Conservation (phyloP, 2,888 invertebrate species). For the Ashinkailepas kermadecensis region DNA sequence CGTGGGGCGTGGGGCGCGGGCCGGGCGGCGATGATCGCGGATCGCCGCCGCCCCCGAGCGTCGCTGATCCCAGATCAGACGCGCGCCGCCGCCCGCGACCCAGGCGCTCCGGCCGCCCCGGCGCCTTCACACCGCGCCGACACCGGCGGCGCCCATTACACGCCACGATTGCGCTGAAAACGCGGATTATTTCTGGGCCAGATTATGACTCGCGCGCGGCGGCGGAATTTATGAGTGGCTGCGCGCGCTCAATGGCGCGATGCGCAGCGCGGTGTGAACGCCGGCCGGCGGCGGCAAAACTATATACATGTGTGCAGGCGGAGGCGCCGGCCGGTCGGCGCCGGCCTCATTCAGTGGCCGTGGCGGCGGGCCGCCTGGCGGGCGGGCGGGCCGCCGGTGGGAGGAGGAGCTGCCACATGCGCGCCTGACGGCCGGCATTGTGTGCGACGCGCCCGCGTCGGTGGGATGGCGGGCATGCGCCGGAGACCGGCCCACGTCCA, state of each 20-base stretch:
- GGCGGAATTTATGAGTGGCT: constrained; percentile 12
- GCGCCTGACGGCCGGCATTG: too few relatives aligned
- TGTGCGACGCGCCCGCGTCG: too few relatives aligned
- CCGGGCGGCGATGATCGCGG: not conserved
- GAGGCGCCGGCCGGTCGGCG: too few relatives aligned
- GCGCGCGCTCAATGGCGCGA: not conserved
- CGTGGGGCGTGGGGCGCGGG: too few relatives aligned
- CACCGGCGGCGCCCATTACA: not conserved
- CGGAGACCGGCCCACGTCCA: too few relatives aligned
- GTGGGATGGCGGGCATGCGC: too few relatives aligned
- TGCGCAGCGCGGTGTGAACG: constrained; percentile 3
- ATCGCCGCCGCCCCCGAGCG: not conserved
- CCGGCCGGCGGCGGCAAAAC: not conserved
- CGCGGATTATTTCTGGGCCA: not conserved
- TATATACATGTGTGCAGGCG: constrained; percentile 10
- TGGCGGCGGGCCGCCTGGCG: too few relatives aligned
- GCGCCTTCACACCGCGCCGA: not conserved
- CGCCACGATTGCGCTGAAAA: constrained; percentile 12
- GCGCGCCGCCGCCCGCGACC: not conserved
- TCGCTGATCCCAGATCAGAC: constrained; percentile 1
- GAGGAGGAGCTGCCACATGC: too few relatives aligned
- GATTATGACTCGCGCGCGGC: constrained; percentile 3
- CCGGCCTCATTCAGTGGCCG: too few relatives aligned
- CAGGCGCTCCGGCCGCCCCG: too few relatives aligned
- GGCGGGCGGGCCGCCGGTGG: too few relatives aligned